Evolutionary conservation across 1,140 invertebrate species (phyloP), one percentile per base, ranked within the genome.

Genomic region (Leucophenga varia): DNA sequence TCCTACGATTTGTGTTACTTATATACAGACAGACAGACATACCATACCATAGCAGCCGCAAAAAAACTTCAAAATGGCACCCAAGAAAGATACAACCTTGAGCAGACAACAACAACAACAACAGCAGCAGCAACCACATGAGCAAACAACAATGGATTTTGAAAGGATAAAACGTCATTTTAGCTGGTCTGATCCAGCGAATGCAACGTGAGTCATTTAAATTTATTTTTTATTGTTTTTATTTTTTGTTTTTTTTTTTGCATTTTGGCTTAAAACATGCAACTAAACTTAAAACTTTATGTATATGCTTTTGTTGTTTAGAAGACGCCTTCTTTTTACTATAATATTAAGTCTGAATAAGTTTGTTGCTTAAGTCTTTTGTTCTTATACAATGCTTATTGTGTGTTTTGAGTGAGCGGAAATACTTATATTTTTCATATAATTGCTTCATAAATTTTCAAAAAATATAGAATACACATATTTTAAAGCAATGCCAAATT

Each of bases 141-240:
- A 58, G 38, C 63, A 57, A 55, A 54, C 69, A 16, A 49, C 52
- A 18, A 50, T 72, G 61, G 69, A 72, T 51, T 55, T 72, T 2
- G 69, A 72, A 54, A 69, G 65, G 52, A 72, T 72, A 35, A 69
- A 69, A 38, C 69, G 69, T 10, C 69, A 72, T 43, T 72, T 72
- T 41, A 72, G 69, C 52, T 72, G 69, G 69, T 72, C 69, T 28
- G 69, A 69, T 47, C 49, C 69, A n/a, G n/a, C n/a, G 38, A 69
- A 69, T 69, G 65, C 61, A 60, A 72, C 69, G 69, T 72, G 65
- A 72, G 69, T 71, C 57, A 54, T 28, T 13, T 17, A n/a, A n/a
- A n/a, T n/a, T n/a, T n/a, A n/a, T n/a, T n/a, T n/a, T n/a, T n/a
- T n/a, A n/a, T 36, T 14, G 10, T 9, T 17, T 36, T 36, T 13